Percentiles rank a stretch among this genome's conserved stretches.
phyloP scores from a whole-genome alignment of 2,888 invertebrate species.

The Cephus spinipes region DNA sequence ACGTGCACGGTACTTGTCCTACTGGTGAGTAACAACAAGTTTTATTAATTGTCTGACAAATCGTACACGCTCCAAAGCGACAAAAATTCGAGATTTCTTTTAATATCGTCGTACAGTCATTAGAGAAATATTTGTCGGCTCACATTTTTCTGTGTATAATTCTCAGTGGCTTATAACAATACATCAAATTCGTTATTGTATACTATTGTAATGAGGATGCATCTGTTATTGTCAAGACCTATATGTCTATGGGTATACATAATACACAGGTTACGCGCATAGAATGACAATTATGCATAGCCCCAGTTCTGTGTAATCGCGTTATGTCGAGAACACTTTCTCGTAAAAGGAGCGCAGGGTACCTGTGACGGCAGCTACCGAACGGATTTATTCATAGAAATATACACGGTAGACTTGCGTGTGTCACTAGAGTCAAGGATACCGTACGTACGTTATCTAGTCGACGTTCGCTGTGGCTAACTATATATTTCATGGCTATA shows the following conservation, averaged over 20 bases:
- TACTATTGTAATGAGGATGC: background rate
- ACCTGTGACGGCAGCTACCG: background rate
- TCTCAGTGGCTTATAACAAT: too few species aligned
- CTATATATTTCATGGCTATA: background rate
- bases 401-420: background rate
- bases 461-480: constrained; percentile 9
- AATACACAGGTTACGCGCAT: background rate
- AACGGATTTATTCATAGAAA: background rate
- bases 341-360: background rate
- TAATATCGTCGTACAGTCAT: background rate
- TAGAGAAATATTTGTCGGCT: too few species aligned
- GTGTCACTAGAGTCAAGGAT: constrained; percentile 56
- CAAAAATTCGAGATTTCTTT: background rate
- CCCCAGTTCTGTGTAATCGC: background rate
- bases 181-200: too few species aligned
- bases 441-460: constrained; percentile 50
- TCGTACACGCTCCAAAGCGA: background rate
- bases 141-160: too few species aligned
- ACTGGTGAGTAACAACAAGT: constrained; percentile 51
- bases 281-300: background rate
- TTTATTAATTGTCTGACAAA: background rate
- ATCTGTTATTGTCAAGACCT: background rate
- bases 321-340: background rate
- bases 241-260: background rate
- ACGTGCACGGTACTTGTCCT: constrained; percentile 60